Percentiles rank a stretch among this genome's conserved stretches.
These are phyloP conservation scores for Macquaria australasica DNA, from an alignment of 2,113 vertebrate species.

Conservation along the genomic window DNA sequence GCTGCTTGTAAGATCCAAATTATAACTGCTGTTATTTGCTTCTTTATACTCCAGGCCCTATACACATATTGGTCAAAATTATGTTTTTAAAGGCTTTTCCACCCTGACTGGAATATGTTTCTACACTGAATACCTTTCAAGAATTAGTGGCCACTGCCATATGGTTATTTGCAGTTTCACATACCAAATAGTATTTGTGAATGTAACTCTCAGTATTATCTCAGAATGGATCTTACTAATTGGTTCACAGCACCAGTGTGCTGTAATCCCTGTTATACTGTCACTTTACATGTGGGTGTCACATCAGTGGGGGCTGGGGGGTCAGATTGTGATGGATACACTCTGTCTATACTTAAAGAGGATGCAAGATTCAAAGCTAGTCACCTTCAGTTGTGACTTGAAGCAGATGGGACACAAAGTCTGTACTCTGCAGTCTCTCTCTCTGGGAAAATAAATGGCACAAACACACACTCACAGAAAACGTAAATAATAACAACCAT, in stretches of 20 bases:
- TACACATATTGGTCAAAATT: no score
- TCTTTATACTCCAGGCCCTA: no score
- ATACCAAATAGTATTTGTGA: no score
- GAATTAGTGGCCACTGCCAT: no score
- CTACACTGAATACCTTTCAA: no score
- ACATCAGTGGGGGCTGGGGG: neutral
- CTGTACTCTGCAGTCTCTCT: neutral
- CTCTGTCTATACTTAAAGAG: no score
- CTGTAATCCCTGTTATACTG: neutral
- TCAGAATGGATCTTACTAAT: neutral
- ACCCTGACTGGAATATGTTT: no score
- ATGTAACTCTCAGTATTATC: no score
- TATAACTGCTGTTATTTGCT: no score
- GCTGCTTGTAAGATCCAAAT: no score
- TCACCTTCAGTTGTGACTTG: neutral
- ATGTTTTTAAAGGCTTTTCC: no score
- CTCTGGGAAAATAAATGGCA: neutral
- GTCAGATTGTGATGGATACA: neutral
- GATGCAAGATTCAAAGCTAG: neutral
- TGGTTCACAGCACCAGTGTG: neutral
- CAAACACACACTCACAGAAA: neutral
- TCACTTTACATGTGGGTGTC: neutral
- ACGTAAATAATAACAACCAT: neutral
- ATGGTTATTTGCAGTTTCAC: no score
- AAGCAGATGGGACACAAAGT: neutral